phyloP scores from a whole-genome alignment of 2,797 vertebrate species.

The Jordanella pulchra region DNA sequence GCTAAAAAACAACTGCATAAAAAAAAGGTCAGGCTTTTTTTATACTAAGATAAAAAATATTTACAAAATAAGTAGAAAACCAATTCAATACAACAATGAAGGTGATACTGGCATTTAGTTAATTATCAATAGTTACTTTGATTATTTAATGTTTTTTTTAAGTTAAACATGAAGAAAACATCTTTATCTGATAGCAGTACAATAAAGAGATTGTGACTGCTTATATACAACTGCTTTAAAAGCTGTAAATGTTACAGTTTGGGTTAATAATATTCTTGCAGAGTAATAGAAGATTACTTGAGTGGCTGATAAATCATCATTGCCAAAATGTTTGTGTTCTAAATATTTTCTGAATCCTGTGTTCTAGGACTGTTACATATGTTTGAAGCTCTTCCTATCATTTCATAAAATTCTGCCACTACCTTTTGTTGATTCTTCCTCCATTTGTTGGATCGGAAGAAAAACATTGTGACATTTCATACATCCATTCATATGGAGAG shows the following conservation, averaged over 20 bases:
- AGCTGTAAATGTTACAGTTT: not conserved
- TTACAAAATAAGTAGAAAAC: not conserved
- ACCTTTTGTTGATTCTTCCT: not conserved
- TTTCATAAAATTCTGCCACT: not conserved
- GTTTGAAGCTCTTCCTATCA: not conserved
- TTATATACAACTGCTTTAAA: not conserved
- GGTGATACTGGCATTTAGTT: not conserved
- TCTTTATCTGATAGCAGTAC: not conserved
- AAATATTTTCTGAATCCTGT: not conserved
- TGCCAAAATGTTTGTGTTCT: not conserved
- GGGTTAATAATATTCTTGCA: not conserved
- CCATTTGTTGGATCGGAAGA: not conserved
- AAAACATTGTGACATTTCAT: not conserved
- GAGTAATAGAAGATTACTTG: too few species aligned
- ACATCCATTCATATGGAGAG: conserved; percentile 23
- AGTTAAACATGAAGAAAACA: not conserved
- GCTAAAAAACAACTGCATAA: not conserved
- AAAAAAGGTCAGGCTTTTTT: not conserved
- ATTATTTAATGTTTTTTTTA: not conserved
- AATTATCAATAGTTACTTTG: not conserved
- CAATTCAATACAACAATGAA: too few species aligned
- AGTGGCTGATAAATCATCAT: not conserved
- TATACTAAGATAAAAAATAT: not conserved
- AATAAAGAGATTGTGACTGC: not conserved
- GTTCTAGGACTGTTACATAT: not conserved